Conservation (phyloP, 2,888 invertebrate genomes). For the Andrena marginata region DNA sequence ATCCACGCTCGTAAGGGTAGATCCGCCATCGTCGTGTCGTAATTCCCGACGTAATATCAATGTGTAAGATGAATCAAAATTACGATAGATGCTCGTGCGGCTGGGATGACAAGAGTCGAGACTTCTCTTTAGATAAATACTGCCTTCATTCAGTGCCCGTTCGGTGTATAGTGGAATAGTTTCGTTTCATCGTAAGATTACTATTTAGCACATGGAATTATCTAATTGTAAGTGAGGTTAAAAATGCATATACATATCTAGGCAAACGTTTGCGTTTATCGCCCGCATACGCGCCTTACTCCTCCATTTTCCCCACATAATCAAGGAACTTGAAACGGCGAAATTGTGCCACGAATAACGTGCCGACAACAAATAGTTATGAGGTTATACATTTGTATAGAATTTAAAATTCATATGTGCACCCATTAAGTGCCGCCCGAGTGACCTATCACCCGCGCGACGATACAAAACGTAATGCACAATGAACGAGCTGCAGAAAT, state of each 20-base stretch:
- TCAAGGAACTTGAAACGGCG: not conserved
- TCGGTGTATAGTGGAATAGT: not conserved
- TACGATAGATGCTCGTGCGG: not conserved
- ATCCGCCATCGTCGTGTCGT: not conserved
- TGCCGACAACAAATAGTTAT: not conserved
- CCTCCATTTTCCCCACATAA: not conserved
- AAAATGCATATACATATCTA: conserved; percentile 5
- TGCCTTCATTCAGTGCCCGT: not conserved
- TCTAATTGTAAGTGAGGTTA: not conserved
- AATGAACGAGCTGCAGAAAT: not conserved
- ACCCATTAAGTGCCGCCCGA: conserved; percentile 1
- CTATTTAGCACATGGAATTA: not conserved
- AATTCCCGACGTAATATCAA: not conserved
- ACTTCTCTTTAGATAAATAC: not conserved
- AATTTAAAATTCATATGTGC: not conserved
- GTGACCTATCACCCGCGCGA: conserved; percentile 5
- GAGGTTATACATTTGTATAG: not conserved
- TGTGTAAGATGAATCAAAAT: conserved; percentile 4
- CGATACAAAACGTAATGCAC: not conserved
- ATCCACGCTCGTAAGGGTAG: not conserved
- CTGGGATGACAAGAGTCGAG: not conserved
- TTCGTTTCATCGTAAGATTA: not conserved
- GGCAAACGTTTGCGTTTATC: not conserved
- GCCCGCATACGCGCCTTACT: not conserved
- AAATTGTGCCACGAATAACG: not conserved